Base-by-base conservation (phyloP, 2,797 vertebrate genomes). In the Spheniscus humboldti region DNA sequence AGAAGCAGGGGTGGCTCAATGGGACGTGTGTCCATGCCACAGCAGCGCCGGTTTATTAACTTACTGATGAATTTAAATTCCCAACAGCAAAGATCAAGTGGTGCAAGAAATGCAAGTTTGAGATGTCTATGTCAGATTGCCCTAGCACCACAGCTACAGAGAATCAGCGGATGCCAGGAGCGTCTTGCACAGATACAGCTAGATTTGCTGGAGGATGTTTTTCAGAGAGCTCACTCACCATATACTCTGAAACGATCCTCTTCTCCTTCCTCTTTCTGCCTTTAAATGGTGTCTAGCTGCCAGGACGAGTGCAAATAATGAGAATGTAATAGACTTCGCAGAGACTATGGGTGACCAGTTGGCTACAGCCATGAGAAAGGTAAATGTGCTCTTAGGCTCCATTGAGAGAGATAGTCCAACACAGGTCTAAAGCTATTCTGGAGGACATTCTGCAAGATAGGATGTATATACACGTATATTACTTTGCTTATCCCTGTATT, bases 21-120 rank as follows among this genome's bases (percentile, higher is more conserved):
- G 7, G 10, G 47, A 86, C 1, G 0, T 1, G 1, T 13, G 30
- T 18, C 43, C 2, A 1, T 13, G 43, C 9, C 37, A 41, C 37
- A 76, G 11, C 33, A 52, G 2, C 1, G 1, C 22, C 28, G 25
- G 7, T 68, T 73, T 77, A 39, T 67, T 50, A 39, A 37, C 4
- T 82, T 39, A 57, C 6, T 18, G 17, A 27, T 9, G 30, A 69
- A 75, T 66, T 60, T 57, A 30, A 82, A 39, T 10, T 59, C 35
- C 37, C 63, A 62, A 55, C 39, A 64, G 7, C 15, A n/a, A 48
- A 66, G 37, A 13, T 53, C 31, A 16, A 43, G 74, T 19, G 20
- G 50, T 33, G 16, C 31, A 76, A 50, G 45, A 82, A 76, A 64
- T 7, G 27, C 0, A 50, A 35, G 18, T 27, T 22, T 25, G 66